These are phyloP conservation scores for Cordilura impudica DNA, from an alignment of 2,888 invertebrate species.

Conservation along the genomic window DNA sequence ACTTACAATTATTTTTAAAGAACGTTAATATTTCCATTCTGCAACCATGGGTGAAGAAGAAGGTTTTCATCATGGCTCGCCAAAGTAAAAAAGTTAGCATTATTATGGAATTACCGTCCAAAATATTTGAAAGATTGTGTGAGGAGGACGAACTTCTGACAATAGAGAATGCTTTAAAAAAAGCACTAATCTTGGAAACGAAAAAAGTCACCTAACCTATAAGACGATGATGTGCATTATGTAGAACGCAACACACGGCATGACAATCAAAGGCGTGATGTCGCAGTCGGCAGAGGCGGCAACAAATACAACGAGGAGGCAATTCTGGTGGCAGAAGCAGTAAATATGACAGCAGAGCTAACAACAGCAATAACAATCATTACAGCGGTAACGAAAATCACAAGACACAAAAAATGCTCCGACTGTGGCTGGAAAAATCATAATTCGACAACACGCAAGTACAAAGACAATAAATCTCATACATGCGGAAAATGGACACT, in stretches of 20 bases:
- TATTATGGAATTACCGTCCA: slow-evolving; percentile 11
- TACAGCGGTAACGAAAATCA: not conserved
- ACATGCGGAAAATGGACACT: slow-evolving; percentile 1
- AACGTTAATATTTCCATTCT: slow-evolving; percentile 6
- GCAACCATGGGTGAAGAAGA: slow-evolving; percentile 22
- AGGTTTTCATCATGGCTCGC: slow-evolving; percentile 38
- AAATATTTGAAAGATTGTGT: slow-evolving; percentile 47
- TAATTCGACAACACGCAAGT: not conserved
- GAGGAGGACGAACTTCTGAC: slow-evolving; percentile 50
- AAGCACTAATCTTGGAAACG: slow-evolving; percentile 36
- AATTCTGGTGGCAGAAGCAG: no score
- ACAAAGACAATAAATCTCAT: slow-evolving; percentile 26
- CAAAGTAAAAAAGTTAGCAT: slow-evolving; percentile 48
- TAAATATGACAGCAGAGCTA: no score
- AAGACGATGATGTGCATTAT: not conserved
- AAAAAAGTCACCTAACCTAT: not conserved
- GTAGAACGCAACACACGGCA: not conserved
- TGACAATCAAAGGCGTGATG: not conserved
- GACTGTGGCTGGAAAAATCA: slow-evolving; percentile 29
- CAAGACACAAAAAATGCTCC: slow-evolving; percentile 5
- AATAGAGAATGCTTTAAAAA: slow-evolving; percentile 20
- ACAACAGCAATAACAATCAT: no score
- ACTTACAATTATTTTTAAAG: not conserved
- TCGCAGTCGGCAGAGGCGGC: not conserved
- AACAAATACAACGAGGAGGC: no score